A percentile compares a stretch with the other conserved stretches of the same genome.
These are phyloP conservation scores for Anolis apletophallus DNA, from an alignment of 2,797 vertebrate species.

Conservation along the genomic window DNA sequence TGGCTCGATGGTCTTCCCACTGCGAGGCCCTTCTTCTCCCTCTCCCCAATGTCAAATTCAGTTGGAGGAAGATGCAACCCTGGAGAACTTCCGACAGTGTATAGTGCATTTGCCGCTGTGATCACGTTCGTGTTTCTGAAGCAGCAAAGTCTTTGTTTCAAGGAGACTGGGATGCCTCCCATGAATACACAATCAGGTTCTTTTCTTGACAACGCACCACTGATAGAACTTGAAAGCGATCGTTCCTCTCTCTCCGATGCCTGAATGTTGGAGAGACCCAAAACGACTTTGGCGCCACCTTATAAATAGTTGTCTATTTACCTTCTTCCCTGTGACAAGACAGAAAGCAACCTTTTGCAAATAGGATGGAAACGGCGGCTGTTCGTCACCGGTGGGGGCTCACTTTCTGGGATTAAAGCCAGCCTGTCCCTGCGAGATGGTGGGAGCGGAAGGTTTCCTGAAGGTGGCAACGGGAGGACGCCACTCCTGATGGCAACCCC, in stretches of 20 bases:
- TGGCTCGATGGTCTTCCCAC: background rate
- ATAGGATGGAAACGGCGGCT: background rate
- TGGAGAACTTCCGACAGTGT: slow-evolving; percentile 9
- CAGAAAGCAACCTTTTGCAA: background rate
- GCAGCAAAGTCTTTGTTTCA: background rate
- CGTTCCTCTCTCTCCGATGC: background rate
- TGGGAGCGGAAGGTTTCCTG: background rate
- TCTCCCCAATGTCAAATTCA: slow-evolving; percentile 4
- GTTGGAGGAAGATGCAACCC: slow-evolving; percentile 35
- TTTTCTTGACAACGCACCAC: background rate
- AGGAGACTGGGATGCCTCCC: background rate
- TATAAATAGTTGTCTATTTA: background rate
- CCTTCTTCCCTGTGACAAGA: background rate
- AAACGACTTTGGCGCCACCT: background rate
- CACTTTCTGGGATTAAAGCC: background rate
- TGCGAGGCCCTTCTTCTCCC: background rate
- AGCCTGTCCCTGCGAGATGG: background rate
- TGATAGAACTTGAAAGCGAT: background rate
- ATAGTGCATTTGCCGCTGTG: no score
- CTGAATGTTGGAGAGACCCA: background rate
- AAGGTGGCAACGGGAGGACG: background rate
- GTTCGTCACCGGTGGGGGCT: no score
- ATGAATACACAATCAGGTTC: no score
- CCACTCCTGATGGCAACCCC: no score
- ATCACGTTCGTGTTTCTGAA: background rate